phyloP scores from a whole-genome alignment of 2,797 vertebrate species.

The Oryzias dopingdopingensis region DNA sequence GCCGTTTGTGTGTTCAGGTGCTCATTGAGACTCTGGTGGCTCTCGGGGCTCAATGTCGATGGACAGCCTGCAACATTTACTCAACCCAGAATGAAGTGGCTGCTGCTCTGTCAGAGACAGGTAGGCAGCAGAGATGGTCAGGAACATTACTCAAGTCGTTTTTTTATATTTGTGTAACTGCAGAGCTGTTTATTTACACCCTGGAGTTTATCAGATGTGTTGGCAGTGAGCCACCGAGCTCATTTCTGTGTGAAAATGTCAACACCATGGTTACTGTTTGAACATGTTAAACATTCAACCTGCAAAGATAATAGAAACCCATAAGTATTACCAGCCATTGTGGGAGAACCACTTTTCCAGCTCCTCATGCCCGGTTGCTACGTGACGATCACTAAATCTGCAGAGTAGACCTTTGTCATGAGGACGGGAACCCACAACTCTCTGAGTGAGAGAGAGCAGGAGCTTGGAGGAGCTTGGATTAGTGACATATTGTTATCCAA shows the following conservation, averaged over 20 bases:
- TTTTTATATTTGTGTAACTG: too few relatives aligned
- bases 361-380: constrained; percentile 55
- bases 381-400: constrained; percentile 38
- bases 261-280: constrained; percentile 30
- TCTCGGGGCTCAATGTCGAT: constrained; percentile 92
- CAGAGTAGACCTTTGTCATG: constrained; percentile 29
- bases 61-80: constrained; percentile 96
- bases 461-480: constrained; percentile 4
- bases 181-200: too few relatives aligned
- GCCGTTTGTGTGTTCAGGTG: constrained; percentile 44
- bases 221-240: too few relatives aligned
- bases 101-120: constrained; percentile 87
- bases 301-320: constrained; percentile 31
- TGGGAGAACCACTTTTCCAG: constrained; percentile 17
- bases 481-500: constrained; percentile 13
- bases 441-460: neutral
- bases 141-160: neutral
- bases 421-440: constrained; percentile 5
- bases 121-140: constrained; percentile 65
- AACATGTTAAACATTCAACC: constrained; percentile 34
- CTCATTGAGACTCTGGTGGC: constrained; percentile 88
- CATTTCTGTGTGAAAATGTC: neutral
- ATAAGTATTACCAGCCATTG: constrained; percentile 33
- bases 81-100: constrained; percentile 96
- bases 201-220: too few relatives aligned